Evolutionary conservation across 2,797 vertebrate genomes (phyloP), one percentile per base, ranked within the genome.

Genomic region (Sphaeramia orbicularis): DNA sequence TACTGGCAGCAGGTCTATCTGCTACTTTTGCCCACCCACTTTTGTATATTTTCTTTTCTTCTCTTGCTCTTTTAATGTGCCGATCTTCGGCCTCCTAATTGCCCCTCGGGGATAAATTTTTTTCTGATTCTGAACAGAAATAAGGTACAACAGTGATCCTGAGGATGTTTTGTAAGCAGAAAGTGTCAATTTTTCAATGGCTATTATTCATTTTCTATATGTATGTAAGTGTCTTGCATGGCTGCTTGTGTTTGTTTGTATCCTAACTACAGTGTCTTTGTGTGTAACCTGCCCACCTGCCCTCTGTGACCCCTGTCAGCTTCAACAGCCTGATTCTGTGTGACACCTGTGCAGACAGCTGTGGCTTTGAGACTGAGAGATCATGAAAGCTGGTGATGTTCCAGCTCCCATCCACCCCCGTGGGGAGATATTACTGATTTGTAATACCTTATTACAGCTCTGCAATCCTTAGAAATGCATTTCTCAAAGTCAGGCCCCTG

Each of bases 361-460:
- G 42, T 10, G 16, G 21, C 47, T 52, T 41, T 56, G 27, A 64
- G 21, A 1, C 24, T 24, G 55, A 56, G 37, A 42, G 36, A 63
- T 27, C 49, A 71, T 47, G 35, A 66, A 49, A 45, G 56, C 51
- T 4, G 45, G 10, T 56, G 61, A 18, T 53, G 44, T 49, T 64
- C 6, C 32, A 43, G 43, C 36, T 45, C 63, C 67, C 42, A 54
- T 51, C 48, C 7, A 4, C 18, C 50, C 51, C 45, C 7, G 4
- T 27, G 49, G 66, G 48, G 32, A 52, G 51, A 73, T 42, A 50
- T 61, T 35, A 54, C 38, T 27, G 69, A 62, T 70, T 76, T 56
- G 24, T 41, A 40, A 44, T 42, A 71, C 35, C 36, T 66, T 65
- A 64, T 70, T 76, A 69, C 45, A 58, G 56, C 69, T 51, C 48